These are phyloP conservation scores for Smithornis capensis DNA, from an alignment of 2,113 vertebrate species.

Conservation along the genomic window DNA sequence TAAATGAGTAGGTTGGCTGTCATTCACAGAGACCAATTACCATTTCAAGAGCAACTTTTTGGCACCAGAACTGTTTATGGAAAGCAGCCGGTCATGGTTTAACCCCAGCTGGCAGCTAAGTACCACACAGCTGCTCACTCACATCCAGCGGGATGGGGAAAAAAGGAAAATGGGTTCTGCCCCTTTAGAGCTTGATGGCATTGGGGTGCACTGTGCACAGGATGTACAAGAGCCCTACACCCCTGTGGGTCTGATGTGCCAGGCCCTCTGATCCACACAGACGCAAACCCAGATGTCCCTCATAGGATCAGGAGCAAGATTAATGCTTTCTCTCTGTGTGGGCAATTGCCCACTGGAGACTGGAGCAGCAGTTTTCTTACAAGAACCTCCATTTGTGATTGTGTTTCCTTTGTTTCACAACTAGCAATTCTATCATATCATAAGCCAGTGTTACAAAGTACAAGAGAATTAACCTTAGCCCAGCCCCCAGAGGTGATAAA, in stretches of 20 bases:
- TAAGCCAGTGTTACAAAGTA: not conserved
- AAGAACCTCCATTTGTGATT: not conserved
- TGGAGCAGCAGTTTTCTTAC: not conserved
- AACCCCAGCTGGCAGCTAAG: not conserved
- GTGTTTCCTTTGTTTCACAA: not conserved
- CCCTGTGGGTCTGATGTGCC: not conserved
- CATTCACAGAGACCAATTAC: not conserved
- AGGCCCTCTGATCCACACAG: not conserved
- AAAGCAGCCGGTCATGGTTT: not conserved
- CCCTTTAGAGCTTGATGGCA: not conserved
- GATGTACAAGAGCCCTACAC: not conserved
- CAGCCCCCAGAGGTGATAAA: not conserved
- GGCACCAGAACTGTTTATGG: not conserved
- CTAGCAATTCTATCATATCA: not conserved
- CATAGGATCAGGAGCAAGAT: not conserved
- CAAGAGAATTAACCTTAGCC: not conserved
- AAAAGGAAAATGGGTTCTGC: not conserved
- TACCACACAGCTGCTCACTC: not conserved
- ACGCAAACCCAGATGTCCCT: not conserved
- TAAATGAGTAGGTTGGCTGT: not conserved
- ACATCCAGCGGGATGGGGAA: not conserved
- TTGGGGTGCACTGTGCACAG: not conserved
- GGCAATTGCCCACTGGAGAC: not conserved
- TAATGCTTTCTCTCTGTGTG: not conserved
- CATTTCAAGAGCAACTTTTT: not conserved